Evolutionary conservation across 2,797 vertebrate species (phyloP), one percentile per base, ranked within the genome.

Genomic region (Notamacropus eugenii): DNA sequence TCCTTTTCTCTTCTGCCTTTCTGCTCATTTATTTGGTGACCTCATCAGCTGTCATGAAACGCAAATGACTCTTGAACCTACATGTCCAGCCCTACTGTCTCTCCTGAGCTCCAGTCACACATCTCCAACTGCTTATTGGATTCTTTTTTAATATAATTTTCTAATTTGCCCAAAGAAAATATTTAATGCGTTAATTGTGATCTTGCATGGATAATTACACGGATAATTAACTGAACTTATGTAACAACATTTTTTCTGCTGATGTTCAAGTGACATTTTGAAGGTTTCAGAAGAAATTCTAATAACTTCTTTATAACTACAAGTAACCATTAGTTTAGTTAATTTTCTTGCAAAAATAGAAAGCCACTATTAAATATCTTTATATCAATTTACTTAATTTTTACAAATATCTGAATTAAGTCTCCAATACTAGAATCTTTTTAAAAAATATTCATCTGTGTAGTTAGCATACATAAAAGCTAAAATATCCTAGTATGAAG

Each of bases 321-420:
- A 97, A 55, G 95, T 98, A 98, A 95, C 96, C 94, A 97, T 96
- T 94, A 96, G 95, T 95, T 91, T 96, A 82, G n/a, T 46, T 24
- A 82, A 82, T 98, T 90, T 97, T 94, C 95, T 98, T 97, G 0
- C 0, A 97, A 98, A 98, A 74, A 8, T 22, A 46, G 8, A 96
- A 95, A 97, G 92, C 92, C 95, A 82, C 74, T 97, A 96, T 97
- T 94, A 97, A 97, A 96, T 96, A 58, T 90, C 52, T 92, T 56
- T 98, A 97, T 98, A 98, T 94, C 96, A 96, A 97, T 97, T 98
- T 97, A 95, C 50, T 96, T 98, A 97, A 94, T 96, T 93, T 58
- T 94, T 95, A 94, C 93, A 98, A 96, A 98, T 95, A 97, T 95
- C 94, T 95, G 90, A 96, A 96, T 54, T 95, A 90, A 94, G 57